Base-by-base conservation (phyloP, 2,888 invertebrate genomes). In the Ephialtes manifestator region DNA sequence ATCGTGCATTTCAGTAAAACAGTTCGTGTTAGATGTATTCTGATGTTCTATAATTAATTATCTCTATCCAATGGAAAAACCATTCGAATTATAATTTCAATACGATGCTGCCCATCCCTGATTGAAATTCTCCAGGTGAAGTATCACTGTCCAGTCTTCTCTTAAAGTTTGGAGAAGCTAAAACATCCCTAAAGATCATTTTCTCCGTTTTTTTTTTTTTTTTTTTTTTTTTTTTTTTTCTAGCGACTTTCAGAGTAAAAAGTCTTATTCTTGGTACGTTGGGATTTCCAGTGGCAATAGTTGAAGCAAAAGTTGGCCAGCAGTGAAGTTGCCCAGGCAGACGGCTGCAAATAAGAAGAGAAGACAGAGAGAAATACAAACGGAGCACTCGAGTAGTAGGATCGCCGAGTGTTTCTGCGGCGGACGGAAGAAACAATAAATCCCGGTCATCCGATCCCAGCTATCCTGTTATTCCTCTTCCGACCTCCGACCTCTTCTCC, bases 351-450 rank as follows among this genome's bases (percentile, higher is more conserved):
- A 77, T 28, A 77, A 67, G n/a, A 55, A 28, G 60, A 10, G 18
- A 28, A 11, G 20, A 24, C 67, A 51, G 28, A 39, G 18, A 43
- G 48, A 31, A 81, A 39, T 11, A 60, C 68, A 82, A 82, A 71
- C 55, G 76, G 70, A 65, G 51, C 60, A 15, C 48, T 48, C 4
- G 46, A 65, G 71, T 72, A 24, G 71, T 77, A 55, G 28, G 60
- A 24, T 18, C 48, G 74, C 43, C 43, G 31, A 67, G 60, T 51
- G 48, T 75, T 74, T 83, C 83, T 79, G 79, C 70, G 74, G 79
- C 83, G 83, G 83, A 79, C 75, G 75, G 83, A 75, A 83, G 79
- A 70, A 79, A 83, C 83, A 70, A 79, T 83, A 83, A 83, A 83
- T 83, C 79, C 75, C 75, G 83, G 83, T 83, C 83, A 83, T 79